These are phyloP conservation scores for Turnix velox DNA, from an alignment of 2,113 vertebrate genomes.

Conservation along the genomic window DNA sequence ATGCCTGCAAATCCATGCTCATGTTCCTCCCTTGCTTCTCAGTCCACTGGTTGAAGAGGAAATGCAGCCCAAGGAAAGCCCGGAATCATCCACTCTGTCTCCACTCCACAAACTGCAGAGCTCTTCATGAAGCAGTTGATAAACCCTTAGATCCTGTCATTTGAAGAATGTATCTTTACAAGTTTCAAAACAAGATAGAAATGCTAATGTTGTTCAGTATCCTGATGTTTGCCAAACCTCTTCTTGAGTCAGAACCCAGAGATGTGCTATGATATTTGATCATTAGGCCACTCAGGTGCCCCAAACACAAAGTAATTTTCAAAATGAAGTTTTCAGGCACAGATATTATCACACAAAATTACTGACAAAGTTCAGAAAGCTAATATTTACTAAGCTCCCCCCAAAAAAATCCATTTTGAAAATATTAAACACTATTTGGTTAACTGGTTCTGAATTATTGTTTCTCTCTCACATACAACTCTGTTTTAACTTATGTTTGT, in stretches of 20 bases:
- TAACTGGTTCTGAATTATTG: background rate
- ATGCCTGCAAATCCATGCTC: background rate
- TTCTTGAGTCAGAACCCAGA: background rate
- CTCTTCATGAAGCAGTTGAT: background rate
- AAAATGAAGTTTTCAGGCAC: background rate
- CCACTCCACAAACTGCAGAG: background rate
- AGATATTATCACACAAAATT: background rate
- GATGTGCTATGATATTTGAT: background rate
- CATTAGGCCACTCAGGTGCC: background rate
- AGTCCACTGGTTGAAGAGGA: background rate
- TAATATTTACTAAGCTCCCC: background rate
- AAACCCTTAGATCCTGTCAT: background rate
- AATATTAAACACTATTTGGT: background rate
- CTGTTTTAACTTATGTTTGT: background rate
- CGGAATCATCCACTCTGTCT: rapidly evolving
- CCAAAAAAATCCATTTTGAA: background rate
- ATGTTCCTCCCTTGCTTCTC: background rate
- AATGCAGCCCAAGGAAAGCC: background rate
- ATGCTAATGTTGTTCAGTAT: background rate
- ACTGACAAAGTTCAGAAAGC: background rate
- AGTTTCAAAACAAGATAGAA: background rate
- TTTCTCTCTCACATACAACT: background rate
- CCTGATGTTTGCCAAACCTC: background rate
- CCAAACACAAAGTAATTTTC: background rate
- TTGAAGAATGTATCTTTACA: background rate